Base-by-base conservation (phyloP, 1,140 invertebrate genomes). In the Drosophila nigromelanica region DNA sequence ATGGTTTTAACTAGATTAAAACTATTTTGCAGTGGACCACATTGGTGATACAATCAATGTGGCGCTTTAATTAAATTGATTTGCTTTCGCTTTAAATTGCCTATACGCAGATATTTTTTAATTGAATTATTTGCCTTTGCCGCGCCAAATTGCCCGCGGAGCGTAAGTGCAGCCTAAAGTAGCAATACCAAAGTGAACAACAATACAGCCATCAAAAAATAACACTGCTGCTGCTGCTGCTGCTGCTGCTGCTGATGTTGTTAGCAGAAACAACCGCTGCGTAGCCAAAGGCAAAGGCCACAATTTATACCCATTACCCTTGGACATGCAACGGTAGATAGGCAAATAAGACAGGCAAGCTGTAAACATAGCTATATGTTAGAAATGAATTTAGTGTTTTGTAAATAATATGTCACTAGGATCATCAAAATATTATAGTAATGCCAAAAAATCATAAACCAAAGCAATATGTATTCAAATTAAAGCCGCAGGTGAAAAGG, bases 51-150 rank as follows among this genome's bases (percentile, higher is more conserved):
- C 56, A 72, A 83, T 79, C 79, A 81, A 59, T 63, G 39, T 4
- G 51, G 10, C 43, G 73, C 68, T 70, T 87, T 72, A 78, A 87
- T 87, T 78, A 63, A 87, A 87, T 85, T 87, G 73, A 82, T 75
- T 60, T 78, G 62, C 59, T 68, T 87, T 75, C 78, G 64, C 76
- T 85, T 87, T 78, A 71, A 82, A 89, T 78, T 81, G 75, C 64
- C 60, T 67, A 74, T 63, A 71, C 45, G 62, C 67, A 67, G 24
- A 35, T 42, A 56, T 66, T 78, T 82, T 68, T 81, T 72, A 89
- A 89, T 89, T 89, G 54, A 82, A 86, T 89, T 86, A 82, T 69
- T 55, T 51, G 51, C 40, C 68, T 59, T 77, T 87, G 73, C 18
- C 58, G 43, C 64, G 45, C 55, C 40, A 68, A 63, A 81, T 50